These are phyloP conservation scores for Champsocephalus gunnari DNA, from an alignment of 2,797 vertebrate species.

Conservation along the genomic window DNA sequence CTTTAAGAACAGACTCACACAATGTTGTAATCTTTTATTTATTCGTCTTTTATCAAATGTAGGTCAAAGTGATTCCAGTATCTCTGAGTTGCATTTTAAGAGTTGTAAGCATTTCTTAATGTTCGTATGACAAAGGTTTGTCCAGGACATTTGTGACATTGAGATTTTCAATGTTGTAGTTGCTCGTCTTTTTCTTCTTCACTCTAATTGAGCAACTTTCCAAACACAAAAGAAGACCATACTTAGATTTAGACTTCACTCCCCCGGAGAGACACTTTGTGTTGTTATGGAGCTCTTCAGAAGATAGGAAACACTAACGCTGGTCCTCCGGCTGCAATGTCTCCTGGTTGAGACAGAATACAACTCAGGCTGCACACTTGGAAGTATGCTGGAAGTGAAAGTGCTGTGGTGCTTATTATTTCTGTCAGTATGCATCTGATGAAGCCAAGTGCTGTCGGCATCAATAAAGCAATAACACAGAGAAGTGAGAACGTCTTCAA, in stretches of 20 bases:
- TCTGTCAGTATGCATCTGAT: neutral
- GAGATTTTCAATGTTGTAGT: neutral
- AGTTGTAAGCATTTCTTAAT: no score
- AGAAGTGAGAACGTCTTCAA: neutral
- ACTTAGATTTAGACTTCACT: conserved; percentile 11
- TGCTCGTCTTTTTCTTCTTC: neutral
- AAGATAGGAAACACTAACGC: neutral
- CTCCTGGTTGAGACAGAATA: neutral
- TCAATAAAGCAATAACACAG: neutral
- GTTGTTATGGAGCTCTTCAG: conserved; percentile 25
- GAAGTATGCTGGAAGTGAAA: neutral
- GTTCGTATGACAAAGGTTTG: no score
- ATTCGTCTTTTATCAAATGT: no score
- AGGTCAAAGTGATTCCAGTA: no score
- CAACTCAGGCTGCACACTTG: neutral
- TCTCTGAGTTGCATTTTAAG: no score
- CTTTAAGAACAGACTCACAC: no score
- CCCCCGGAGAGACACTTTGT: conserved; percentile 42
- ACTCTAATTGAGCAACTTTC: neutral
- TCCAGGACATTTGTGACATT: no score
- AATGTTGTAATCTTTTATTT: no score
- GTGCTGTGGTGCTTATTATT: neutral
- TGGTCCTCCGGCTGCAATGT: conserved; percentile 15
- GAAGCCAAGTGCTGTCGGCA: neutral
- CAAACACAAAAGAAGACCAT: neutral